Evolutionary conservation across 2,797 vertebrate genomes (phyloP).

Genomic region (Thamnophis elegans): DNA sequence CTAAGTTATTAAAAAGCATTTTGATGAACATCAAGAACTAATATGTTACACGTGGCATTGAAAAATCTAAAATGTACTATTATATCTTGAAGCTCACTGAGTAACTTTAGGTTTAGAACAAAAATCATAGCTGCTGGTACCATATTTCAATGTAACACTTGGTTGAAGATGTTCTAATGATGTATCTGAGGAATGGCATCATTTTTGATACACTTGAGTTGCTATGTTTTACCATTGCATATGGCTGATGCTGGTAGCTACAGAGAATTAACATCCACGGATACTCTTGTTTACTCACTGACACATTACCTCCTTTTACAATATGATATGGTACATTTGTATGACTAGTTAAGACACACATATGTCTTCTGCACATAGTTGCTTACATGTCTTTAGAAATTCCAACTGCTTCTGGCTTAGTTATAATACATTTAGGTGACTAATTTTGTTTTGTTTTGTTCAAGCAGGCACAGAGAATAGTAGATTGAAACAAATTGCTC

Average conservation of each 20-base stretch:
- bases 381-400: background rate
- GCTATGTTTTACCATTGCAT: background rate
- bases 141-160: background rate
- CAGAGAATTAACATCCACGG: background rate
- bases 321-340: background rate
- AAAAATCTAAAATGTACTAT: background rate
- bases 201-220: background rate
- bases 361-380: no score
- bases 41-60: background rate
- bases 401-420: no score
- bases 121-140: background rate
- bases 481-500: background rate
- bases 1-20: background rate
- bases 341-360: background rate
- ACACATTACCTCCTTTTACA: background rate
- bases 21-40: background rate
- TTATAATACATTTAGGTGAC: background rate
- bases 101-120: background rate
- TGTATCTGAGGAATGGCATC: background rate
- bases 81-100: background rate
- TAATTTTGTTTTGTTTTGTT: background rate
- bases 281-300: background rate
- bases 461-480: background rate
- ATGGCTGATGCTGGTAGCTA: background rate
- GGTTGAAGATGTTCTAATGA: background rate